These are phyloP conservation scores for Chinchilla lanigera DNA, from an alignment of 2,113 vertebrate genomes.

Conservation along the genomic window DNA sequence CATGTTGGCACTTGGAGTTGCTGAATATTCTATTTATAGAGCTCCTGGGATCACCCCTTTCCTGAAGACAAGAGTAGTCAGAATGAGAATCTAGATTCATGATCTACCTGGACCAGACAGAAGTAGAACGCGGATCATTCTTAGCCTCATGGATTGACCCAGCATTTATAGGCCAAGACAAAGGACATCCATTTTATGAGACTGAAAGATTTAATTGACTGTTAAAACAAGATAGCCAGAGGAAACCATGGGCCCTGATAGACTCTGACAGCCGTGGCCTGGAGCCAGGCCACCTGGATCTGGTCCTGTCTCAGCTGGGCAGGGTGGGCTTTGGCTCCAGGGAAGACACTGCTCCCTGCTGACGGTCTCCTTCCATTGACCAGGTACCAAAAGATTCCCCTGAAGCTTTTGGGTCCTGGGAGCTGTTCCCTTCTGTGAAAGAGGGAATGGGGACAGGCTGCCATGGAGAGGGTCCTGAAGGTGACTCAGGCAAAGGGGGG, in stretches of 20 bases:
- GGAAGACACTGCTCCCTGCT: neutral
- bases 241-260: neutral
- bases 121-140: neutral
- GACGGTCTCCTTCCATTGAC: neutral
- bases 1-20: neutral
- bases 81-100: constrained; percentile 2
- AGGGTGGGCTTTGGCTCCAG: too few relatives aligned
- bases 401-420: neutral
- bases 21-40: neutral
- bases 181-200: constrained; percentile 44
- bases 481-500: neutral
- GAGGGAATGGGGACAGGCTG: neutral
- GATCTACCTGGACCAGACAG: neutral
- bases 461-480: neutral
- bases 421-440: neutral
- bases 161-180: neutral
- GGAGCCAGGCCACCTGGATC: neutral
- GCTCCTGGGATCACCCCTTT: neutral
- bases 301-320: neutral
- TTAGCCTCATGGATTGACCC: neutral
- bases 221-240: neutral
- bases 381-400: neutral
- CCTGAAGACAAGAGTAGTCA: neutral
- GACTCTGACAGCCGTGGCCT: neutral
- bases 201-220: constrained; percentile 56